These are phyloP conservation scores for Enhydra lutris DNA, from an alignment of 2,113 vertebrate genomes.

Conservation along the genomic window DNA sequence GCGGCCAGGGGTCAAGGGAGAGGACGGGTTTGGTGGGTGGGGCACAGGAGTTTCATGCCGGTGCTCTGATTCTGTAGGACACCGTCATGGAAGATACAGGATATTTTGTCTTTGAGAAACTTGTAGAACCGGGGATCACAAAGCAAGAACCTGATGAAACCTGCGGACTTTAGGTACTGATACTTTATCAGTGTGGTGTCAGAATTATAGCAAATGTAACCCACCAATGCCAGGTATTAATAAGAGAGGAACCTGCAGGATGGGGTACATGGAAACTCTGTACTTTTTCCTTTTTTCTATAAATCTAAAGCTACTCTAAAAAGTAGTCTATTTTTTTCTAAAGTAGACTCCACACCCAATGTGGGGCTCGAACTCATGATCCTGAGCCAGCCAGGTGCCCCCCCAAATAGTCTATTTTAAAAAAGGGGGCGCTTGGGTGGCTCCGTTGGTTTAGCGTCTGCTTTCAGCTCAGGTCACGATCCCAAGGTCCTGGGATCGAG, in stretches of 20 bases:
- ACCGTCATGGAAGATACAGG: neutral
- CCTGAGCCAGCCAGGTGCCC: neutral
- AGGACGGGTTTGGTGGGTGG: accelerated
- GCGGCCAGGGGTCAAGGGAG: too few relatives aligned
- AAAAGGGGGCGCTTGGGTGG: neutral
- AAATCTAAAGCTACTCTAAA: neutral
- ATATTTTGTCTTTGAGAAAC: neutral
- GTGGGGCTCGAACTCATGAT: neutral
- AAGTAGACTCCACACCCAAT: neutral
- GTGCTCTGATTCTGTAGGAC: neutral
- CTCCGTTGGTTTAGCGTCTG: neutral
- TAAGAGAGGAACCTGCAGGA: neutral
- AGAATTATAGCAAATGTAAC: neutral
- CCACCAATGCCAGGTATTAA: neutral
- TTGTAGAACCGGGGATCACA: neutral
- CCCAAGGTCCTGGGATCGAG: too few relatives aligned
- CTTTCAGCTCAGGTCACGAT: neutral
- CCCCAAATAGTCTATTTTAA: neutral
- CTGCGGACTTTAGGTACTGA: neutral
- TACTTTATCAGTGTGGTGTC: neutral
- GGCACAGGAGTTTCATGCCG: neutral
- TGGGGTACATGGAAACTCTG: neutral
- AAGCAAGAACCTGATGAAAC: neutral
- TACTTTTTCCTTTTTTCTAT: neutral
- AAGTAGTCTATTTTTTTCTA: neutral